Conservation (phyloP, 1,140 invertebrate species). For the Orius insidiosus region DNA sequence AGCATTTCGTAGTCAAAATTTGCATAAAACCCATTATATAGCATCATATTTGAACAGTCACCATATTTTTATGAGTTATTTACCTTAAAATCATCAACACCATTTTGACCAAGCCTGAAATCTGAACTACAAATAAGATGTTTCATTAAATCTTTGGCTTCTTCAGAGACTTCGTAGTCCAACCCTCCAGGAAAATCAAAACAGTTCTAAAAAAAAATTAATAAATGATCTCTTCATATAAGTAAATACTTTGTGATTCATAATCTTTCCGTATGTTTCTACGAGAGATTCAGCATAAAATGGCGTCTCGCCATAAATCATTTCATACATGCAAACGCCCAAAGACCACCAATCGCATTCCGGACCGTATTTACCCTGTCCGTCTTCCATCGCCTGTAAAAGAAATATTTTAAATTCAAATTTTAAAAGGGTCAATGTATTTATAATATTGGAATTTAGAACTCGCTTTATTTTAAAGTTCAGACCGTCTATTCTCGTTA, state of each 20-base stretch:
- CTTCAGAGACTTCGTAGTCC: constrained; percentile 69
- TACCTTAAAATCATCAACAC: constrained; percentile 87
- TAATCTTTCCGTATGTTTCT: constrained; percentile 97
- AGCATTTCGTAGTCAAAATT: too few species aligned
- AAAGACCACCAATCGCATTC: constrained; percentile 99
- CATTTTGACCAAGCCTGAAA: constrained; percentile 72
- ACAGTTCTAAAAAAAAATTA: constrained; percentile 88
- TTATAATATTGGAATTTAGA: background rate
- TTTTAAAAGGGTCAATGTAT: background rate
- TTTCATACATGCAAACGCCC: constrained; percentile 96
- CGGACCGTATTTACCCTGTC: constrained; percentile 86
- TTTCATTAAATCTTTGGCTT: constrained; percentile 79
- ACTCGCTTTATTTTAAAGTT: too few species aligned
- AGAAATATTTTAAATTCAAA: constrained; percentile 20
- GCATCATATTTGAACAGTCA: constrained; percentile 38
- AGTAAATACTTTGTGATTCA: constrained; percentile 88
- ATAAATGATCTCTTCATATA: constrained; percentile 40
- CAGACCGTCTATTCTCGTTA: too few species aligned
- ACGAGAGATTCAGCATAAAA: constrained; percentile 97
- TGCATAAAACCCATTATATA: constrained; percentile 2
- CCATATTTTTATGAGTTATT: constrained; percentile 70
- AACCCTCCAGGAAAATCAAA: constrained; percentile 42
- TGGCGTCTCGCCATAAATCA: constrained; percentile 96
- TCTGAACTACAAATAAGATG: constrained; percentile 1
- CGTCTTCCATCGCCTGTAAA: constrained; percentile 90